A percentile compares a stretch with the other conserved stretches of the same genome.
These are phyloP conservation scores for Eulimnadia texana DNA, from an alignment of 1,140 invertebrate species.

Conservation along the genomic window DNA sequence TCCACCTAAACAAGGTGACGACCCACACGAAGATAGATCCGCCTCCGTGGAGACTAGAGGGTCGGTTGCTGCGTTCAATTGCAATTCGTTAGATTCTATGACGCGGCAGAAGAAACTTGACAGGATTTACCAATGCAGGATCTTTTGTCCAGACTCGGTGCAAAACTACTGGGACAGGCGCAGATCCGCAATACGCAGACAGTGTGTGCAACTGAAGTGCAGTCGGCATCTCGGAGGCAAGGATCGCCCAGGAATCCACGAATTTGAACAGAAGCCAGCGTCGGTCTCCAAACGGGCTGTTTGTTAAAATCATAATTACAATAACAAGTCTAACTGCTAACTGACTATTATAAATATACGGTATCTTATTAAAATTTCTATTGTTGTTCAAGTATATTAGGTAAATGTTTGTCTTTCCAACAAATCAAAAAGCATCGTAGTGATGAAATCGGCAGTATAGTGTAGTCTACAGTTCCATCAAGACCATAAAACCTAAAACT, in stretches of 20 bases:
- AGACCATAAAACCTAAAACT: no score
- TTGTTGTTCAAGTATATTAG: no score
- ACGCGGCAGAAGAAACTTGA: conserved; percentile 4
- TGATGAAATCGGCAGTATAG: no score
- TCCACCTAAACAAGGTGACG: conserved; percentile 57
- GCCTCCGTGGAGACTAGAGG: conserved; percentile 24
- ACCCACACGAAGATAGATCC: conserved; percentile 50
- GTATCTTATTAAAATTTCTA: no score
- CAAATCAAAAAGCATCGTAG: no score
- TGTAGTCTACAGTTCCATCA: no score
- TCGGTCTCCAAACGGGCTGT: conserved; percentile 18
- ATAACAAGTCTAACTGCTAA: no score
- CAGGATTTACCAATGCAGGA: conserved; percentile 47
- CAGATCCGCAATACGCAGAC: conserved; percentile 54
- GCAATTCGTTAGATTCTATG: neutral
- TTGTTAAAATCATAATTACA: no score
- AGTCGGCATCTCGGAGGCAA: conserved; percentile 55
- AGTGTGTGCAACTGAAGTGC: conserved; percentile 46
- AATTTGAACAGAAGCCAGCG: conserved; percentile 34
- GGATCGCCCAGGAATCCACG: conserved; percentile 57
- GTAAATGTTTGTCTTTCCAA: no score
- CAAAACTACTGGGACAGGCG: conserved; percentile 46
- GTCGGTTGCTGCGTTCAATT: neutral
- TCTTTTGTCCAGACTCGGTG: conserved; percentile 48
- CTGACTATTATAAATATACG: no score